Conservation (phyloP, 1,140 invertebrate species). For the Sycophaga agraensis region DNA sequence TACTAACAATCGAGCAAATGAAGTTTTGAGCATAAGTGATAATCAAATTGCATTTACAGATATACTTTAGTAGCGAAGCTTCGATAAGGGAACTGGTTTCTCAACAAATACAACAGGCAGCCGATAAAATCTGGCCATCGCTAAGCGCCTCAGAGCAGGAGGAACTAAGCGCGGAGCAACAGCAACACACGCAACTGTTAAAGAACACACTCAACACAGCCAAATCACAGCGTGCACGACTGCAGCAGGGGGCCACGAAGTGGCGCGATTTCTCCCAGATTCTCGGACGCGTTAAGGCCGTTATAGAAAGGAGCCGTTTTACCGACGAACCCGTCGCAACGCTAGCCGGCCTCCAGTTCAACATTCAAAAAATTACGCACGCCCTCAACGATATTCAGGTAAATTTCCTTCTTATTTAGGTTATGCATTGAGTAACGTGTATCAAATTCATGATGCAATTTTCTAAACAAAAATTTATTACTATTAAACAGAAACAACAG, state of each 20-base stretch:
- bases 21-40: too few species aligned
- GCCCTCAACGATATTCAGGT: conserved; percentile 76
- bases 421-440: too few species aligned
- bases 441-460: too few species aligned
- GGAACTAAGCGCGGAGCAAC: conserved; percentile 75
- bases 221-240: conserved; percentile 70
- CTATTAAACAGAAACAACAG: conserved; percentile 60
- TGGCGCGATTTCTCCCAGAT: conserved; percentile 79
- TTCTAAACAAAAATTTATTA: too few species aligned
- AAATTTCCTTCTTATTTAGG: conserved; percentile 8
- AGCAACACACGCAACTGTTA: conserved; percentile 73
- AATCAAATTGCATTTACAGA: conserved; percentile 40
- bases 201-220: conserved; percentile 82
- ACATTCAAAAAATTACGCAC: conserved; percentile 77
- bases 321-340: conserved; percentile 75
- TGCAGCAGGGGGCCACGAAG: conserved; percentile 76
- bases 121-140: conserved; percentile 85
- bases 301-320: conserved; percentile 72
- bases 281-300: conserved; percentile 73
- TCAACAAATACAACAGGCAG: conserved; percentile 77
- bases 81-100: conserved; percentile 78
- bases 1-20: too few species aligned
- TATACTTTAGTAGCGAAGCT: conserved; percentile 78
- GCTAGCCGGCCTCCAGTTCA: conserved; percentile 74
- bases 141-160: conserved; percentile 77